Evolutionary conservation across 1,140 invertebrate genomes (phyloP).

Genomic region (Drosophila funebris): DNA sequence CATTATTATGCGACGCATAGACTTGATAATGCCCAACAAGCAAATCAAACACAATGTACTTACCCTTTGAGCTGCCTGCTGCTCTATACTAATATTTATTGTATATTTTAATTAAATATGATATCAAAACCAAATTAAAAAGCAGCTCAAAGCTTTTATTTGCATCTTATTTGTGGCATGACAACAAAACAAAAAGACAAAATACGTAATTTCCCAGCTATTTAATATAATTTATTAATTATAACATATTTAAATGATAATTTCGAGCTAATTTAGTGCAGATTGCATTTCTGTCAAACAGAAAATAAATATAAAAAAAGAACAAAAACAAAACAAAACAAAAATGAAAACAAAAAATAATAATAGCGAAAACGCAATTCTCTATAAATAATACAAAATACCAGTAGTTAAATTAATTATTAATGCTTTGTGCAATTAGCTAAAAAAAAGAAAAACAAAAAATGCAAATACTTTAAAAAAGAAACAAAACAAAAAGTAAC

Average conservation of each 20-base stretch:
- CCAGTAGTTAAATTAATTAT: conserved; percentile 68
- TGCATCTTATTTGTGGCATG: conserved; percentile 38
- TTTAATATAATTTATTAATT: conserved; percentile 38
- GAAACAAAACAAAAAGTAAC: conserved; percentile 19
- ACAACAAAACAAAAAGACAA: conserved; percentile 19
- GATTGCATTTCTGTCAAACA: conserved; percentile 75
- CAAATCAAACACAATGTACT: conserved; percentile 24
- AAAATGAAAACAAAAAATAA: conserved; percentile 17
- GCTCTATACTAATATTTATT: conserved; percentile 75
- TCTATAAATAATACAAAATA: conserved; percentile 20
- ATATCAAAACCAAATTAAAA: conserved; percentile 56
- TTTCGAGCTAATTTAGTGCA: conserved; percentile 46
- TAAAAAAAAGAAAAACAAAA: too few relatives aligned
- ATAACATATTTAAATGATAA: conserved; percentile 48
- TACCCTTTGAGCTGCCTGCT: conserved; percentile 64
- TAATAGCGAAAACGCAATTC: conserved; percentile 22
- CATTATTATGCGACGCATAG: neutral
- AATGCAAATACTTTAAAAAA: conserved; percentile 17
- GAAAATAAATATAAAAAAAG: conserved; percentile 40
- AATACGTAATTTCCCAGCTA: conserved; percentile 29
- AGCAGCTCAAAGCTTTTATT: conserved; percentile 64
- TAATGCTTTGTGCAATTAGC: conserved; percentile 61
- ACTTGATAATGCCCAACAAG: neutral
- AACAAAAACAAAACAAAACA: neutral
- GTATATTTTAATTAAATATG: conserved; percentile 54